Evolutionary conservation across 2,888 invertebrate species (phyloP).

Genomic region (Chymomyza procnemis): DNA sequence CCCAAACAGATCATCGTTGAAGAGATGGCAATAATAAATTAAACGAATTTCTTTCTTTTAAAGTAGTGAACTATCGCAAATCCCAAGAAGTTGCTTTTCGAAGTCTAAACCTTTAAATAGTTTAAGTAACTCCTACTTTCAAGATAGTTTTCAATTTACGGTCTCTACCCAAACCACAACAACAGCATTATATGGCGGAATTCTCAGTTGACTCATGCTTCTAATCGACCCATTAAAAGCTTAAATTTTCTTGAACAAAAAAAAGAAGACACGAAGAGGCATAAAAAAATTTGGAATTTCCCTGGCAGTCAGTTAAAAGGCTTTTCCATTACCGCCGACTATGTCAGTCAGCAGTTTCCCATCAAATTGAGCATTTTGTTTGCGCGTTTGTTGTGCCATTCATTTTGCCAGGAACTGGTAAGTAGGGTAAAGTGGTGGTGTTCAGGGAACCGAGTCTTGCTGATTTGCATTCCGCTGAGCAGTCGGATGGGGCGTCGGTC

Average conservation of each 20-base stretch:
- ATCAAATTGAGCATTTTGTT: slow-evolving; percentile 61
- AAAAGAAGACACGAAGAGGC: neutral
- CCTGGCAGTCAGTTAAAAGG: neutral
- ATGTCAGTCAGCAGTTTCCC: slow-evolving; percentile 34
- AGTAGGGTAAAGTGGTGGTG: slow-evolving; percentile 19
- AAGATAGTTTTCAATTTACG: too few species aligned
- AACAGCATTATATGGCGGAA: too few species aligned
- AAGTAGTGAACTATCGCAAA: too few species aligned
- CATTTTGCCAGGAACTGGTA: slow-evolving; percentile 29
- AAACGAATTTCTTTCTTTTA: too few species aligned
- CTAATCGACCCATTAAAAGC: too few species aligned
- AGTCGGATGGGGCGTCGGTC: neutral
- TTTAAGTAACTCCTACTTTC: too few species aligned
- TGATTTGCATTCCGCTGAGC: slow-evolving; percentile 53
- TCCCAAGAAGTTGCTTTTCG: too few species aligned
- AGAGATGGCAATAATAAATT: too few species aligned
- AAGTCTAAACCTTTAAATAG: too few species aligned
- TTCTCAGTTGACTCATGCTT: too few species aligned
- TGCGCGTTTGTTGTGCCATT: slow-evolving; percentile 43
- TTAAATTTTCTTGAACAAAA: neutral
- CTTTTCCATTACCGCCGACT: slow-evolving; percentile 3
- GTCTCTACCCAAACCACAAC: too few species aligned
- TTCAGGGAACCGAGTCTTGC: slow-evolving; percentile 45
- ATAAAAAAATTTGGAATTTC: neutral
- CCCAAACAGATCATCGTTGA: too few species aligned